Conservation (phyloP, 1,140 invertebrate genomes). For the Oryzaephilus surinamensis region DNA sequence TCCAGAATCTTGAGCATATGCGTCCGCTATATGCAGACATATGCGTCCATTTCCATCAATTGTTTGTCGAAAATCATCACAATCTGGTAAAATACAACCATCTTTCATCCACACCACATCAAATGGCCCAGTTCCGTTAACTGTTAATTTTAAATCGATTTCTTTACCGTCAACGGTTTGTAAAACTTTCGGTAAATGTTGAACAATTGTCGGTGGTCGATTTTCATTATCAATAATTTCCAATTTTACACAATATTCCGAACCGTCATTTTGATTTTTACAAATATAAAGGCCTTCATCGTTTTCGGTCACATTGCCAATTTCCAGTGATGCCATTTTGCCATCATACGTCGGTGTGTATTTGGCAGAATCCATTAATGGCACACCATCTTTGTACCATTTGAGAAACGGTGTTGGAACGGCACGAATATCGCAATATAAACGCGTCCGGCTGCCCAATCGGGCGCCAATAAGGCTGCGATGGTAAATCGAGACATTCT, state of each 20-base stretch:
- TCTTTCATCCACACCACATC: slow-evolving; percentile 62
- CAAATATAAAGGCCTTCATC: slow-evolving; percentile 61
- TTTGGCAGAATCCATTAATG: slow-evolving; percentile 35
- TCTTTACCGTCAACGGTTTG: slow-evolving; percentile 12
- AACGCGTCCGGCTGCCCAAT: slow-evolving; percentile 43
- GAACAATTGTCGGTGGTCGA: slow-evolving; percentile 16
- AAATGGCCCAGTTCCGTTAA: slow-evolving; percentile 46
- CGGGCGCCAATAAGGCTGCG: no score
- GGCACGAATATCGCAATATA: slow-evolving; percentile 46
- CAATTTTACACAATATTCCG: slow-evolving; percentile 16
- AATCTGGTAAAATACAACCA: slow-evolving; percentile 53
- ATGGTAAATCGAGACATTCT: slow-evolving; percentile 34
- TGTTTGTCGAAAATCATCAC: slow-evolving; percentile 50
- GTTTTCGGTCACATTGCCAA: slow-evolving; percentile 39
- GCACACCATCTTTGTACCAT: slow-evolving; percentile 51
- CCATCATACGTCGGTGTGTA: slow-evolving; percentile 36
- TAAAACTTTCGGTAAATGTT: slow-evolving; percentile 18
- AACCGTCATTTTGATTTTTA: slow-evolving; percentile 58
- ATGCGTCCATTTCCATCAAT: slow-evolving; percentile 49
- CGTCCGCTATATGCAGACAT: slow-evolving; percentile 51
- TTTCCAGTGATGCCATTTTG: slow-evolving; percentile 38
- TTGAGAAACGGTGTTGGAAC: slow-evolving; percentile 45
- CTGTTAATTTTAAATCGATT: slow-evolving; percentile 16
- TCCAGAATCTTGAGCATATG: slow-evolving; percentile 57
- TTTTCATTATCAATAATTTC: slow-evolving; percentile 18